A percentile compares a stretch with the other conserved stretches of the same genome.
Conservation (phyloP, 2,888 invertebrate genomes). For the Oscheius sp. region DNA sequence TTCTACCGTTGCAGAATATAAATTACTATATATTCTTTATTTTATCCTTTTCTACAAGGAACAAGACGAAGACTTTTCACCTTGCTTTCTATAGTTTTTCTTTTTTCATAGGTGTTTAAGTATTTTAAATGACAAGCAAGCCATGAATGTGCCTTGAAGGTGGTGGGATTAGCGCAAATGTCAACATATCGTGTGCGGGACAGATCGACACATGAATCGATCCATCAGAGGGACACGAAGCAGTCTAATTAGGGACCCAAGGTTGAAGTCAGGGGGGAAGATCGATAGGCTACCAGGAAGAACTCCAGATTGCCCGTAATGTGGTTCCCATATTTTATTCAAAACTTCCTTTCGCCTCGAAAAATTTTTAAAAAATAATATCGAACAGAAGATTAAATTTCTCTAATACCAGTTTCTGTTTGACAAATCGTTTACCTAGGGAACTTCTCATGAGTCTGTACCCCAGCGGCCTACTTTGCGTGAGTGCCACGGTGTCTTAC, state of each 20-base stretch:
- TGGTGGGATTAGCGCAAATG: constrained; percentile 28
- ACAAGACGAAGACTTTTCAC: no score
- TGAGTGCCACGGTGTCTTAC: constrained; percentile 27
- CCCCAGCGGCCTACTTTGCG: constrained; percentile 9
- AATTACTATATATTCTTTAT: no score
- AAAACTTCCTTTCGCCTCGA: background rate
- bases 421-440: no score
- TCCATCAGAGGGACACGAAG: background rate
- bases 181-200: constrained; percentile 29
- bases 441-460: background rate
- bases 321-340: background rate
- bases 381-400: no score
- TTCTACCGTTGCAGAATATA: constrained; percentile 22
- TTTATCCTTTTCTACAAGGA: background rate
- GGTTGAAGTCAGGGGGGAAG: background rate
- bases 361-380: background rate
- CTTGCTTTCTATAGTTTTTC: background rate
- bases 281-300: constrained; percentile 11
- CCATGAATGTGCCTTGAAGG: constrained; percentile 10
- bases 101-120: background rate
- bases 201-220: constrained; percentile 24
- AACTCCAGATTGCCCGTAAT: constrained; percentile 5
- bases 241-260: background rate
- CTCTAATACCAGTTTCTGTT: background rate
- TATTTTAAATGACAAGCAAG: background rate